Evolutionary conservation across 2,113 vertebrate genomes (phyloP).

Genomic region (Ascaphus truei): DNA sequence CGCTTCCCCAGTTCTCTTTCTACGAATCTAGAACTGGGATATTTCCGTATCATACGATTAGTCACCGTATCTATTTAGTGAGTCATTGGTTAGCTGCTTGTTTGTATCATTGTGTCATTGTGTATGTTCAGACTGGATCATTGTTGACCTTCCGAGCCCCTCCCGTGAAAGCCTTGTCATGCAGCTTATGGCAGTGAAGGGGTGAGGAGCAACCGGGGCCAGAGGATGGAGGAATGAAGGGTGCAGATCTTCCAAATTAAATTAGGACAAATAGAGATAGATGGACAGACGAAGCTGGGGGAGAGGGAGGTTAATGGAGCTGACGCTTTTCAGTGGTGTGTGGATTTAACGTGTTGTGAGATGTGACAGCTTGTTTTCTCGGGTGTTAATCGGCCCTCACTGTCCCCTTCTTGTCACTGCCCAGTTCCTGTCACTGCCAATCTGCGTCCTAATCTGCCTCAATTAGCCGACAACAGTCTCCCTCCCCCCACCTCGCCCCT

Average conservation of each 20-base stretch:
- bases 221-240: background rate
- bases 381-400: slow-evolving; percentile 77
- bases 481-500: background rate
- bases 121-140: no score
- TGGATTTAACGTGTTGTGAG: slow-evolving; percentile 68
- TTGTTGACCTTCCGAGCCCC: no score
- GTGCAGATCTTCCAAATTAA: slow-evolving; percentile 21
- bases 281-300: background rate
- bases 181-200: no score
- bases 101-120: no score
- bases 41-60: no score
- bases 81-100: no score
- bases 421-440: slow-evolving; percentile 87
- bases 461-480: slow-evolving; percentile 65
- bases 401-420: slow-evolving; percentile 80
- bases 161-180: no score
- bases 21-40: no score
- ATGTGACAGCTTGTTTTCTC: slow-evolving; percentile 87
- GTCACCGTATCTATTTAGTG: no score
- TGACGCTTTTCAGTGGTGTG: slow-evolving; percentile 24
- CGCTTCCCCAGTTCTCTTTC: no score
- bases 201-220: no score
- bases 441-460: slow-evolving; percentile 79
- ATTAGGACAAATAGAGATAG: slow-evolving; percentile 4
- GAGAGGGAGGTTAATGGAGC: background rate